These are phyloP conservation scores for Coendou prehensilis DNA, from an alignment of 2,797 vertebrate genomes.

Conservation along the genomic window DNA sequence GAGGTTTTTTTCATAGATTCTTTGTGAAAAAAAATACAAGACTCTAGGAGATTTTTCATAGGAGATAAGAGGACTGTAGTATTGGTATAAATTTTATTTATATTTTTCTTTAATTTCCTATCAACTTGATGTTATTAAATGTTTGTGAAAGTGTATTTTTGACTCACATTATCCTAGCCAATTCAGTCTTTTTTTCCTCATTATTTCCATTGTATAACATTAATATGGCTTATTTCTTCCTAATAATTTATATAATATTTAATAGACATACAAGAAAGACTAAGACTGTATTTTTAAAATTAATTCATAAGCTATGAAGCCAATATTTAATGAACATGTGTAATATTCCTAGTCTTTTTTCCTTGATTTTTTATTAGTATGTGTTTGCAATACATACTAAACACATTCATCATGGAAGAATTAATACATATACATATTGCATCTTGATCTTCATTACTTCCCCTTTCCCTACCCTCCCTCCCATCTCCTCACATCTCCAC, in stretches of 20 bases:
- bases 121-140: conserved; percentile 41
- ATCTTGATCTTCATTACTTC: neutral
- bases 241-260: conserved; percentile 20
- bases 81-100: conserved; percentile 48
- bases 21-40: neutral
- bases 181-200: conserved; percentile 52
- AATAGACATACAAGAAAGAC: conserved; percentile 4
- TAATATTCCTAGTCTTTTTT: conserved; percentile 30
- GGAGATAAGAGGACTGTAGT: neutral
- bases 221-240: conserved; percentile 5
- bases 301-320: conserved; percentile 37
- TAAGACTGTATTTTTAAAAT: conserved; percentile 40
- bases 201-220: conserved; percentile 45
- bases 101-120: conserved; percentile 13
- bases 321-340: neutral
- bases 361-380: neutral
- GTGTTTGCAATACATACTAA: neutral
- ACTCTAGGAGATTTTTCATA: conserved; percentile 47
- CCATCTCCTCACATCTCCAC: no score
- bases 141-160: conserved; percentile 44
- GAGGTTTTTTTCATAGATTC: conserved; percentile 39
- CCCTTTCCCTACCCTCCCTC: neutral
- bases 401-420: neutral
- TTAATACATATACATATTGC: neutral
- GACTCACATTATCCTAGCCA: conserved; percentile 16